Evolutionary conservation across 2,113 vertebrate species (phyloP).

Genomic region (Calidris pugnax): DNA sequence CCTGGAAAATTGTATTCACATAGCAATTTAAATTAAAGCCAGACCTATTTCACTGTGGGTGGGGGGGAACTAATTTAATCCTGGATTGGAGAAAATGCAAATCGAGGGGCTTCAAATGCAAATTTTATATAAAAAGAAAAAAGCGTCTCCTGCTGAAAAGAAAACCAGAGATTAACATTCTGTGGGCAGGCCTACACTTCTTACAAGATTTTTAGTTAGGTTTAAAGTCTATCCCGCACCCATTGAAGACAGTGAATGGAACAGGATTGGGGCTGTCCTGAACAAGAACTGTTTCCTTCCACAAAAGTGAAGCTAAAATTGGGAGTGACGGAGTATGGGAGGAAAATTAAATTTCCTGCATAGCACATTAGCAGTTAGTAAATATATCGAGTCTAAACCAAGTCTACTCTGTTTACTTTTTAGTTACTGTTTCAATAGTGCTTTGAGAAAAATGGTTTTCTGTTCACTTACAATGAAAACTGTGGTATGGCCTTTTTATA

Average conservation of each 20-base stretch:
- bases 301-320: not conserved
- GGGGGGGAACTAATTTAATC: constrained; percentile 49
- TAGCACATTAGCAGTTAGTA: not conserved
- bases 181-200: constrained; percentile 39
- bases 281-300: not conserved
- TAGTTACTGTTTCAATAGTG: not conserved
- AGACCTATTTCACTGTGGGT: constrained; percentile 49
- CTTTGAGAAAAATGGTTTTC: not conserved
- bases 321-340: not conserved
- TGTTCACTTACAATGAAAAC: not conserved
- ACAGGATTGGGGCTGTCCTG: not conserved
- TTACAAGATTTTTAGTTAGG: constrained; percentile 54
- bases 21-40: constrained; percentile 75
- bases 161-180: constrained; percentile 71
- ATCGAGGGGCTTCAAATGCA: constrained; percentile 77
- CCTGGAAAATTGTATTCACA: constrained; percentile 77
- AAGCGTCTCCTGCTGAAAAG: constrained; percentile 65
- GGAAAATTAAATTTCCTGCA: not conserved
- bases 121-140: constrained; percentile 69
- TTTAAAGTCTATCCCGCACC: constrained; percentile 27
- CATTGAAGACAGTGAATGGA: not conserved
- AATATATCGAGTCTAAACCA: not conserved
- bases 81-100: constrained; percentile 72
- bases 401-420: not conserved
- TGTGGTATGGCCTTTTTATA: not conserved